Base-by-base conservation (phyloP, 2,888 invertebrate genomes). In the Xestia xanthographa region DNA sequence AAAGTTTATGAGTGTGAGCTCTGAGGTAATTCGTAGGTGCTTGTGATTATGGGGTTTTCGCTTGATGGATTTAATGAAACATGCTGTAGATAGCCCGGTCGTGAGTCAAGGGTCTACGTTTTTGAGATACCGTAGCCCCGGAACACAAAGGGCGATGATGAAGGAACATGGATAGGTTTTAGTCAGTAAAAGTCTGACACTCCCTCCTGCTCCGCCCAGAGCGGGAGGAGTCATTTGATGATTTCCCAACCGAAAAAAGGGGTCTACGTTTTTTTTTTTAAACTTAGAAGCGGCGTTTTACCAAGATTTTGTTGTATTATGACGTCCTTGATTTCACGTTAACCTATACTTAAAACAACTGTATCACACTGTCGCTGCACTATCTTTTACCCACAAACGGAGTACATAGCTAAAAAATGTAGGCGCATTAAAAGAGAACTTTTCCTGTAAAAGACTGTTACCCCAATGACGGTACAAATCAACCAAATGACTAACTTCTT, bases 1-100 rank as follows among this genome's bases (percentile, higher is more conserved):
- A 75, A 68, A 71, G 63, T 85, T 75, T 81, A 85, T 63, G 75
- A 22, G 48, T n/a, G 63, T 66, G 77, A 81, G 82, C 58, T 72
- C 71, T 43, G 71, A 26, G 12, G 53, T 26, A 26, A 60, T 53
- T 56, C 50, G 41, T 75, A 45, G 41, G 20, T 58, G 53, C 29
- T 56, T 65, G 22, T 50, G 14, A 38, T 50, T 22, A 66, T 66
- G 17, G n/a, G 17, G 34, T 56, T 77, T 65, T 58, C 48, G 34
- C 20, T 66, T 34, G 34, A 43, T 26, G 34, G 6, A 8, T 45
- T n/a, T 41, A 53, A 75, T 58, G 12, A 77, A 66, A 66, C 65
- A 29, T 29, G 75, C 14, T 41, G 38, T 38, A 48, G 9, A 69
- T 45, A 26, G 17, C 5, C 14, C 22, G 6, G 9, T 45, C 8